Base-by-base conservation (phyloP, 92 coral and sea anemone species). In the Plumapathes pennacea region DNA sequence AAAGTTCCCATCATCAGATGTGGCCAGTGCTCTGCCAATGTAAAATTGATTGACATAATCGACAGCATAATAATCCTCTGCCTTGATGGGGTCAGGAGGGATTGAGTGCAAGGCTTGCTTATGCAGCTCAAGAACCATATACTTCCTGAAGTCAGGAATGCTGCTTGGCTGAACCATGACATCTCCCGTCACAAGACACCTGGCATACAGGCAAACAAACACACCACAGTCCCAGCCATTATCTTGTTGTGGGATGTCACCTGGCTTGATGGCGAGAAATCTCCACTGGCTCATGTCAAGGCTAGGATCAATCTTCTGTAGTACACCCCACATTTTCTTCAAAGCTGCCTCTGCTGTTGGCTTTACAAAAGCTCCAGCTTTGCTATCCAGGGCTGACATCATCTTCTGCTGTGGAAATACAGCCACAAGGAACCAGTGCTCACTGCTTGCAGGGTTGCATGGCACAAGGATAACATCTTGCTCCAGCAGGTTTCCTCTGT, bases 351-450 rank as follows among this genome's bases (percentile, higher is more conserved):
- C 19, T 10, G 21, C 70, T 46, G 46, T 48, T 48, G 38, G 59
- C 31, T 63, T 63, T 17, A 63, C 24, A 37, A 63, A 63, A 49
- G 37, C 53, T 15, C 67, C 67, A 11, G 67, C 64, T 47, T 60
- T 37, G 56, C 71, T 64, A 31, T 78, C 74, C 7, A 70, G 67
- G 20, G 57, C 64, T 9, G 50, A 13, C 22, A 70, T 36, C 13
- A 25, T 45, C 59, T 47, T 28, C 46, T 34, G 29, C 44, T 70
- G 69, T 38, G 78, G 78, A 32, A 45, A 37, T 11, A 70, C 74
- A 45, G 49, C 47, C 12, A 78, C 31, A 12, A 78, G 52, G 43
- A 77, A 60, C 84, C 77, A 68, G 60, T 76, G 82, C 43, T 27
- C 21, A 49, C 50, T 72, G 8, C 48, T 54, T 2, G 1, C 13